Evolutionary conservation across 2,888 invertebrate genomes (phyloP), one percentile per base, ranked within the genome.

Genomic region (Steinernema carpocapsae): DNA sequence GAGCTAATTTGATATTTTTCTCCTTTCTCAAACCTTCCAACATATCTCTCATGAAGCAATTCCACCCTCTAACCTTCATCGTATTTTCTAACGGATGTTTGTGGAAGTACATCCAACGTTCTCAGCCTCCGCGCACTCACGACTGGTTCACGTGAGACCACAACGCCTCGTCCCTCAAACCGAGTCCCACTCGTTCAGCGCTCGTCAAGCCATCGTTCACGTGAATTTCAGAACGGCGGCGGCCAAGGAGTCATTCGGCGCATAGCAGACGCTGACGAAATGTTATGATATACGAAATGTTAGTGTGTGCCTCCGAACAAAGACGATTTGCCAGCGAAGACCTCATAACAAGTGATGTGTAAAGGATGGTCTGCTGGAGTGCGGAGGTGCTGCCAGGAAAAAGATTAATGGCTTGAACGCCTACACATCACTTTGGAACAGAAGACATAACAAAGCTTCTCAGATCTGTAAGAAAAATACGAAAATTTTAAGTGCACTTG

Each of bases 51-150:
- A 7, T 19, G 17, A 19, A n/a, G 17, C 19, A 19, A 19, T 17
- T 17, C 48, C 48, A 48, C 17, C 14, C 17, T 4, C 2, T 48
- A 3, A 48, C 3, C 17, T 48, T 14, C 4, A 48, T 43, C 43
- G n/a, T 14, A 7, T 48, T 37, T 37, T 6, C n/a, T 7, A 64
- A n/a, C 64, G 64, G 64, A 64, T 64, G 64, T 64, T 64, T 64
- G 64, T 32, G 32, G 4, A 37, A 64, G 64, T 4, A 37, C 64
- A 56, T 37, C 37, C 2, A 26, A 26, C 10, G 19, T 12, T 32
- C 26, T 64, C 32, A 10, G 64, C 29, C 32, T 32, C 17, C 32
- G 64, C 64, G 64, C 52, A 52, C 52, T 52, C 52, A 52, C 52
- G 52, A 52, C 22, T 12, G 6, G 37, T 64, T 64, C 37, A 64